phyloP scores from a whole-genome alignment of 2,113 vertebrate species.

The Rattus rattus region DNA sequence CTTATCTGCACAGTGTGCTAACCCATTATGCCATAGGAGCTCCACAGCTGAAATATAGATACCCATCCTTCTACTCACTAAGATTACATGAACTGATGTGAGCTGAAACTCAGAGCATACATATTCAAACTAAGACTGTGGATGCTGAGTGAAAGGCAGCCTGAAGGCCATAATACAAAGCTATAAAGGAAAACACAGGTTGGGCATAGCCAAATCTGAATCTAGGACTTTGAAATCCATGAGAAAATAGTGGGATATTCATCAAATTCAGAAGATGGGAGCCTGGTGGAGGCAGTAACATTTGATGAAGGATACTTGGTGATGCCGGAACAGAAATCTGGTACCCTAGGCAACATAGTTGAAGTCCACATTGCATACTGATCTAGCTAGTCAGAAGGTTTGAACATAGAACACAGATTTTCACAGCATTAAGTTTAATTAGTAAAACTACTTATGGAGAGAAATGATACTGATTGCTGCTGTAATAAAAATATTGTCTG shows the following conservation, averaged over 20 bases:
- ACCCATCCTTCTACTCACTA: background rate
- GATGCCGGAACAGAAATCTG: too few relatives aligned
- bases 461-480: too few relatives aligned
- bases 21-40: background rate
- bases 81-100: background rate
- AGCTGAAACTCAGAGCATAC: background rate
- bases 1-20: background rate
- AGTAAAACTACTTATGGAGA: too few relatives aligned
- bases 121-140: background rate
- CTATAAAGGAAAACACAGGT: background rate
- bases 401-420: too few relatives aligned
- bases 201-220: background rate
- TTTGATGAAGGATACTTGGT: too few relatives aligned
- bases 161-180: background rate
- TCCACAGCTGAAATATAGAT: background rate
- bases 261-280: too few relatives aligned
- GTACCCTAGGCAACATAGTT: too few relatives aligned
- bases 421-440: too few relatives aligned
- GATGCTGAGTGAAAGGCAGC: background rate
- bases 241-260: background rate
- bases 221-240: background rate
- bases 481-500: too few relatives aligned
- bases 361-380: too few relatives aligned
- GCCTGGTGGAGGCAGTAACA: too few relatives aligned
- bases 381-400: too few relatives aligned